Percentiles rank a stretch among this genome's conserved stretches.
phyloP scores from a whole-genome alignment of 2,888 invertebrate genomes.

The Brachyptera risi region DNA sequence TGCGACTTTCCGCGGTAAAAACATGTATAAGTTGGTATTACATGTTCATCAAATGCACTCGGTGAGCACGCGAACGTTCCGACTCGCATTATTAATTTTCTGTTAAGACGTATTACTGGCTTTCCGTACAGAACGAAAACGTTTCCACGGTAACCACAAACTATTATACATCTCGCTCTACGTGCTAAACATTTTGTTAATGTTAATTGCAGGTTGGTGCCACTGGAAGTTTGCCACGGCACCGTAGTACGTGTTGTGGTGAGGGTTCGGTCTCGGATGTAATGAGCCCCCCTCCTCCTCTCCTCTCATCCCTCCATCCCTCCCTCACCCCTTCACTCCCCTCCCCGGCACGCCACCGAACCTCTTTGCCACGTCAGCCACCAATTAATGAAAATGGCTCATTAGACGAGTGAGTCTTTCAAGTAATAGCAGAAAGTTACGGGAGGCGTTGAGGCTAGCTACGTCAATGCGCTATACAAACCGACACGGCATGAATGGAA shows the following conservation, averaged over 20 bases:
- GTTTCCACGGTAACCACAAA: neutral
- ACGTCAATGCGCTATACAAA: neutral
- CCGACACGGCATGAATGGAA: too few relatives aligned
- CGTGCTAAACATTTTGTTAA: neutral
- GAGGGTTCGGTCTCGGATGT: neutral
- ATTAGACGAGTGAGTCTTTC: slow-evolving; percentile 11
- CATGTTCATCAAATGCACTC: too few relatives aligned
- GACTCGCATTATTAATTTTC: too few relatives aligned
- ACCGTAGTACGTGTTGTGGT: neutral
- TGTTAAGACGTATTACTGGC: too few relatives aligned
- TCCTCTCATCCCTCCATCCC: neutral
- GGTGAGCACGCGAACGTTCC: too few relatives aligned
- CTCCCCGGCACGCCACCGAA: neutral
- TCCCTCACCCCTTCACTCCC: neutral
- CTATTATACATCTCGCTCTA: neutral
- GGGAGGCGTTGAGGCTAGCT: neutral
- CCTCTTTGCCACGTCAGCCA: slow-evolving; percentile 20
- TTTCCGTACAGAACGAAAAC: neutral
- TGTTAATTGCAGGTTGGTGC: neutral
- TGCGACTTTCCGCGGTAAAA: too few relatives aligned
- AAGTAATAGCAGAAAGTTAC: neutral
- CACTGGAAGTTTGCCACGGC: neutral
- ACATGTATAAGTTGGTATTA: too few relatives aligned
- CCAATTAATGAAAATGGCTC: slow-evolving; percentile 24
- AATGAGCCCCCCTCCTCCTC: neutral